A percentile compares a stretch with the other conserved stretches of the same genome.
Evolutionary conservation across 2,888 invertebrate species (phyloP).

Genomic region (Rapana venosa): DNA sequence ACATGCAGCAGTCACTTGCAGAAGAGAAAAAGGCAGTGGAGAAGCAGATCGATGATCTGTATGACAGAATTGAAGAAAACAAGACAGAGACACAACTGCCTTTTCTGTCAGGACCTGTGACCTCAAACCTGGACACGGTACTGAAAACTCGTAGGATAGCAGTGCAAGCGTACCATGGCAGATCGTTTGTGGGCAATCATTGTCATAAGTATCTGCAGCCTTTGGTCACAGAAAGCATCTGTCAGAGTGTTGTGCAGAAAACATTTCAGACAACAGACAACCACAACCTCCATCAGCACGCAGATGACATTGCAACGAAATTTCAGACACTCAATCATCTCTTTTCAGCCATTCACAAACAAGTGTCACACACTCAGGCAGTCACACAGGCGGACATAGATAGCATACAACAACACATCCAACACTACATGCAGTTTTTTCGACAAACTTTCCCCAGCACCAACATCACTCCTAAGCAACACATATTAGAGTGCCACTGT

Average conservation of each 20-base stretch:
- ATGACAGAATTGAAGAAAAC: background rate
- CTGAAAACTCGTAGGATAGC: constrained; percentile 3
- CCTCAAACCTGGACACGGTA: constrained; percentile 16
- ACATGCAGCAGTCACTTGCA: background rate
- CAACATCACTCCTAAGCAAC: constrained; percentile 3
- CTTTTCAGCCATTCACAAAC: too few relatives aligned
- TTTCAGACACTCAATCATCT: background rate
- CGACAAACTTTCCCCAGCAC: background rate
- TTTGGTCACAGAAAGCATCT: background rate
- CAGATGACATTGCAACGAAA: background rate
- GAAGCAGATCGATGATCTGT: background rate
- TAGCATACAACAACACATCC: background rate
- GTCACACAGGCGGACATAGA: background rate
- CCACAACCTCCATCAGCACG: background rate
- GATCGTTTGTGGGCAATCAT: constrained; percentile 25
- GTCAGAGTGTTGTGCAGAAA: background rate
- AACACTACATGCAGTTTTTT: constrained; percentile 11
- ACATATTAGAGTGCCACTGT: constrained; percentile 12
- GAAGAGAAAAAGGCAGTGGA: background rate
- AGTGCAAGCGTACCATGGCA: constrained; percentile 12
- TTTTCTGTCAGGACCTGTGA: background rate
- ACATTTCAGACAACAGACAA: background rate
- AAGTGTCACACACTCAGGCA: too few relatives aligned
- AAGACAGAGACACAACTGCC: background rate
- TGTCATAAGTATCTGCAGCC: constrained; percentile 5